Conservation (phyloP, 2,888 invertebrate species). For the Acrobeloides nanus region DNA sequence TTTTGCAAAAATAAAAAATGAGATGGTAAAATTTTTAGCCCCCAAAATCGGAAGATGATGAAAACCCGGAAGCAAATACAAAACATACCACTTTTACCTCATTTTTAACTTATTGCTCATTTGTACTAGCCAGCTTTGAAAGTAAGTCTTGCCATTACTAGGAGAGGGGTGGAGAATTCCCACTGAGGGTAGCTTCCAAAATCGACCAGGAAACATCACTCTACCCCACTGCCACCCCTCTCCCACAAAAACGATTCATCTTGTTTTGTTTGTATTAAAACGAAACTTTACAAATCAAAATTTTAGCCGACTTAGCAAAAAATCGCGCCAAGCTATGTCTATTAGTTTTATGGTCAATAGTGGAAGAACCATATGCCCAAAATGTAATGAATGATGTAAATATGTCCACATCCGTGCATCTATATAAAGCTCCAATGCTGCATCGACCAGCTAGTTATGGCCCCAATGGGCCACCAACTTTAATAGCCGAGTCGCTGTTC, state of each 20-base stretch:
- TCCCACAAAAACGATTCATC: no score
- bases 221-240: no score
- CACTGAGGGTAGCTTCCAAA: no score
- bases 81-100: no score
- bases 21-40: no score
- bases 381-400: slow-evolving; percentile 16
- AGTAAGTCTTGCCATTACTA: no score
- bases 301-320: slow-evolving; percentile 15
- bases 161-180: no score
- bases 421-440: slow-evolving; percentile 14
- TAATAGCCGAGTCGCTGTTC: slow-evolving; percentile 9
- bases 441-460: slow-evolving; percentile 13
- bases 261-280: background rate
- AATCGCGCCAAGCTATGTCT: slow-evolving; percentile 19
- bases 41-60: no score
- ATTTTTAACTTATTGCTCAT: slow-evolving; percentile 12
- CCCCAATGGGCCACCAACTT: background rate
- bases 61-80: no score
- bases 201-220: no score
- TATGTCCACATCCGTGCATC: slow-evolving; percentile 10
- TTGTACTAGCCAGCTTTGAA: slow-evolving; percentile 12
- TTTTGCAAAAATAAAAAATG: no score
- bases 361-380: slow-evolving; percentile 17
- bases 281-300: background rate
- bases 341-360: slow-evolving; percentile 13